A percentile compares a stretch with the other conserved stretches of the same genome.
Evolutionary conservation across 2,113 vertebrate genomes (phyloP).

Genomic region (Hippocampus barbouri): DNA sequence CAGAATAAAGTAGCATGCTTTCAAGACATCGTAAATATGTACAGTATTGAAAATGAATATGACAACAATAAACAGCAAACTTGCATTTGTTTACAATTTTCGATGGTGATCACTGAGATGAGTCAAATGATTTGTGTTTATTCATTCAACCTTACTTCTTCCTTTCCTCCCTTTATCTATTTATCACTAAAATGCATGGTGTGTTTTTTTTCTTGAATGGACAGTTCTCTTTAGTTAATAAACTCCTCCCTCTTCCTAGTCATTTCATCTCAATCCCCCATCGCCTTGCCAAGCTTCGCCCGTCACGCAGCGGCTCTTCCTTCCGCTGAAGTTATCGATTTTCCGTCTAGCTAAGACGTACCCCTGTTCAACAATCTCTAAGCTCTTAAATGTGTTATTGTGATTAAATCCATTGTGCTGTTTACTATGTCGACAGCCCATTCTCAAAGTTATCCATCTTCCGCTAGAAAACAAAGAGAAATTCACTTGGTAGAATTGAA

Average conservation of each 20-base stretch:
- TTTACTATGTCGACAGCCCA: conserved; percentile 69
- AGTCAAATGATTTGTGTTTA: not conserved
- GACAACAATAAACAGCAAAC: not conserved
- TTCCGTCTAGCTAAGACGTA: conserved; percentile 47
- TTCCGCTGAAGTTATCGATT: conserved; percentile 60
- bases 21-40: no score
- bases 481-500: conserved; percentile 77
- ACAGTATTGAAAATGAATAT: no score
- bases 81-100: not conserved
- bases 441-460: conserved; percentile 70
- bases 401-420: conserved; percentile 77
- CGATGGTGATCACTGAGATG: not conserved
- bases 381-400: conserved; percentile 71
- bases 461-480: conserved; percentile 52
- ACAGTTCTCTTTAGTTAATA: not conserved
- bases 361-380: conserved; percentile 50
- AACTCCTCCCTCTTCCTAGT: conserved; percentile 5
- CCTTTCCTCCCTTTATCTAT: not conserved
- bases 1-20: no score
- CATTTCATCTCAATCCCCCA: conserved; percentile 23
- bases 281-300: conserved; percentile 24
- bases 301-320: conserved; percentile 48
- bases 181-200: not conserved
- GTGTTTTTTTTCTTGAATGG: not conserved
- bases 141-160: not conserved